Percentiles rank a stretch among this genome's conserved stretches.
Evolutionary conservation across 2,113 vertebrate genomes (phyloP).

Genomic region (Thunnus maccoyii): DNA sequence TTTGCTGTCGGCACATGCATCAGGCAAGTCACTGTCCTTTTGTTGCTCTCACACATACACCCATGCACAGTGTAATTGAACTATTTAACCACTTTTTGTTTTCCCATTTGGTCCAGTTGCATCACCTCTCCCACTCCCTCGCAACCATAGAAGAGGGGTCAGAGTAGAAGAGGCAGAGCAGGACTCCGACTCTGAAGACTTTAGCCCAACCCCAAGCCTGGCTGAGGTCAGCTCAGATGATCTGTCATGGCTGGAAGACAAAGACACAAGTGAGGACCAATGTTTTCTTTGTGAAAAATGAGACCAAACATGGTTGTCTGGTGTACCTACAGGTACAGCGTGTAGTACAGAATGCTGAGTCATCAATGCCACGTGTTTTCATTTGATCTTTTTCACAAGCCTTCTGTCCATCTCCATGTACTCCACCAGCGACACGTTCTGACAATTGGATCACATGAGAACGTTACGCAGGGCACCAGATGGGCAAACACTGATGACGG

Average conservation of each 20-base stretch:
- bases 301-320: background rate
- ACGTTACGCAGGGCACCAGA: constrained; percentile 27
- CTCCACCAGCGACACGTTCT: constrained; percentile 14
- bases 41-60: background rate
- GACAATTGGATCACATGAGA: constrained; percentile 29
- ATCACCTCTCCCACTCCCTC: constrained; percentile 38
- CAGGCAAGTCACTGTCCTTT: constrained; percentile 38
- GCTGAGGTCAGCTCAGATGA: constrained; percentile 85
- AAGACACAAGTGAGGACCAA: constrained; percentile 70
- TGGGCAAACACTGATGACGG: constrained; percentile 32
- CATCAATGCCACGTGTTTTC: background rate
- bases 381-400: constrained; percentile 26
- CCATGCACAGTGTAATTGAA: background rate
- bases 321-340: background rate
- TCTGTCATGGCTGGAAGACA: constrained; percentile 79
- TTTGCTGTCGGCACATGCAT: constrained; percentile 45
- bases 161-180: constrained; percentile 57
- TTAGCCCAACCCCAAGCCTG: constrained; percentile 85
- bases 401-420: constrained; percentile 4
- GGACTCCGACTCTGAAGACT: constrained; percentile 80
- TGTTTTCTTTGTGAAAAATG: background rate
- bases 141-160: constrained; percentile 20
- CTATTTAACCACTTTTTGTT: background rate
- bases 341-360: background rate
- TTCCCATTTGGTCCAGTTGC: constrained; percentile 28